A percentile compares a stretch with the other conserved stretches of the same genome.
Evolutionary conservation across 2,113 vertebrate species (phyloP).

Genomic region (Lepidothrix coronata): DNA sequence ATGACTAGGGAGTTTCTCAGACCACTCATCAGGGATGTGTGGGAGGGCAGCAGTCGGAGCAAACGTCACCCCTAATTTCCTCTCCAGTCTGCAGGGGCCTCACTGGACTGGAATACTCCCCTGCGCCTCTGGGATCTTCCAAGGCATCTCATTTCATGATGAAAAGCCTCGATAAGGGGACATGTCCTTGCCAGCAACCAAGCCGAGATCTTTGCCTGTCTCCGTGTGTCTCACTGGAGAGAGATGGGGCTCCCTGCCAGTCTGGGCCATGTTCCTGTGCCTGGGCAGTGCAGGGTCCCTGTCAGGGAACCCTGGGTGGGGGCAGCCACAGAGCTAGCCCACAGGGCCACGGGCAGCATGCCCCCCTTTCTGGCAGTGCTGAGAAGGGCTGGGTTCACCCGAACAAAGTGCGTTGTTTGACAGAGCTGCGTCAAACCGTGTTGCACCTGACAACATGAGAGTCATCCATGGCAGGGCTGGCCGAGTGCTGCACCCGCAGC

Average conservation of each 20-base stretch:
- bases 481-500: accelerated
- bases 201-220: not conserved
- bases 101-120: not conserved
- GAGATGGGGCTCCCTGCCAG: not conserved
- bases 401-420: accelerated
- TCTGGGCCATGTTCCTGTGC: not conserved
- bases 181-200: not conserved
- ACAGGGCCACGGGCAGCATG: accelerated
- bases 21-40: not conserved
- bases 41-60: not conserved
- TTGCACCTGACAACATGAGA: accelerated
- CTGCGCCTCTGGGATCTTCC: not conserved
- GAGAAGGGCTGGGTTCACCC: not conserved
- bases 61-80: not conserved
- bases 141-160: not conserved
- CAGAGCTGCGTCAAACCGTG: not conserved
- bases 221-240: not conserved
- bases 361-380: not conserved
- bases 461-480: not conserved
- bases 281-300: not conserved
- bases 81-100: not conserved
- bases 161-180: not conserved
- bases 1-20: not conserved
- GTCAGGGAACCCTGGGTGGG: accelerated
- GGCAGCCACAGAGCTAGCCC: not conserved